Evolutionary conservation across 2,888 invertebrate genomes (phyloP), one percentile per base, ranked within the genome.

Genomic region (Phoronis australis): DNA sequence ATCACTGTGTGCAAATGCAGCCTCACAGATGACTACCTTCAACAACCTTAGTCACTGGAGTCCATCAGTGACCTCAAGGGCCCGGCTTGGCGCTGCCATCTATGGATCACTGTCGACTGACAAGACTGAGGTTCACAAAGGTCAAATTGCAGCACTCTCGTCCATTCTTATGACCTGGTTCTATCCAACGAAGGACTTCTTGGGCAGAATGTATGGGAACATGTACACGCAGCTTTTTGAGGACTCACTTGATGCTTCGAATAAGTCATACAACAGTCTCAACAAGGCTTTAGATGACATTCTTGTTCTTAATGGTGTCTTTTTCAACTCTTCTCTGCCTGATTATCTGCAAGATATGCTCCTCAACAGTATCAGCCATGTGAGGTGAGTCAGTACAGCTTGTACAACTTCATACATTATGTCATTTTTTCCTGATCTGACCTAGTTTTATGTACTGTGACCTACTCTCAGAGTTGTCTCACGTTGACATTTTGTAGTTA

Each of bases 291-390:
- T 31, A 12, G 31, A 23, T 6, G 26, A 39, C 27, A 42, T 45
- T 6, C 23, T 26, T n/a, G 23, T 9, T 5, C n/a, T 43, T n/a
- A 37, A 45, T 24, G 23, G 38, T 38, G 2, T 26, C 6, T 45
- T 38, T 24, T 45, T 42, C 4, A 39, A 45, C 21, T 45, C 45
- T 2, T 25, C 38, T 45, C 4, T 45, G 23, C 45, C 45, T 2
- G 25, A 39, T 18, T 45, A 24, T 37, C 21, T 45, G 23, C 9
- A 18, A 22, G 45, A 45, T 39, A 25, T 38, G 23, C 38, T 38
- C n/a, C 23, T 45, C 3, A 45, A 45, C 27, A 45, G 45, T 42
- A 21, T 6, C 15, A 23, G 38, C 2, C 45, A 45, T 43, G 38
- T 45, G 24, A 23, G 45, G 5, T 31, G 15, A 6, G 6, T 31